These are phyloP conservation scores for Taenaris catops DNA, from an alignment of 2,888 invertebrate species.

Conservation along the genomic window DNA sequence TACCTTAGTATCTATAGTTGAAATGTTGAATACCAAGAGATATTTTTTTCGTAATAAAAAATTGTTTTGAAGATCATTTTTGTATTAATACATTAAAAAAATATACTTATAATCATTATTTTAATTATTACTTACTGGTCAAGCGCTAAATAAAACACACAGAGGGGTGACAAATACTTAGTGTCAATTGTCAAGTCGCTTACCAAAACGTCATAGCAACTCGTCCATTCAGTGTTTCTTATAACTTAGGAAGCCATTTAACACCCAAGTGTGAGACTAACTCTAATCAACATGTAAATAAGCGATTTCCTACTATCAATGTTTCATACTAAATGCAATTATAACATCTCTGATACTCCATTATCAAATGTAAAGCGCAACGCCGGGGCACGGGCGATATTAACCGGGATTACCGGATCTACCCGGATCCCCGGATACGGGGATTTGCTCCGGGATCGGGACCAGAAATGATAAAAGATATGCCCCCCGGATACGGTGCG, in stretches of 20 bases:
- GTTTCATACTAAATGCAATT: conserved; percentile 53
- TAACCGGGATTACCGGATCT: conserved; percentile 77
- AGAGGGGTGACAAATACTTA: too few species aligned
- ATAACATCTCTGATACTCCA: conserved; percentile 61
- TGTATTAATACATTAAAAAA: too few species aligned
- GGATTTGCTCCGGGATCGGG: conserved; percentile 74
- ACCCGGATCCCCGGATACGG: conserved; percentile 67
- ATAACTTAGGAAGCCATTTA: neutral
- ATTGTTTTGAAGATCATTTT: too few species aligned
- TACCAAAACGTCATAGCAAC: too few species aligned
- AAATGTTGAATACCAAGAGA: too few species aligned
- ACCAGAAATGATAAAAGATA: conserved; percentile 75
- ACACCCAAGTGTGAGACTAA: conserved; percentile 3
- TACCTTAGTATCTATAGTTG: conserved; percentile 46
- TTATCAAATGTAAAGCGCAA: conserved; percentile 55
- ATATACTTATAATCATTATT: too few species aligned
- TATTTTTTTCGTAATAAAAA: too few species aligned
- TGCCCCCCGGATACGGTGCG: conserved; percentile 32
- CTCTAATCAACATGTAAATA: conserved; percentile 5
- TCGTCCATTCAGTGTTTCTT: too few species aligned
- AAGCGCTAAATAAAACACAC: too few species aligned
- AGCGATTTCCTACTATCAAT: conserved; percentile 25
- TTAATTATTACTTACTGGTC: too few species aligned
- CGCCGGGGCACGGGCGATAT: conserved; percentile 60
- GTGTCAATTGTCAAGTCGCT: too few species aligned